Evolutionary conservation across 2,888 invertebrate species (phyloP), one percentile per base, ranked within the genome.

Genomic region (Metalampra italica): DNA sequence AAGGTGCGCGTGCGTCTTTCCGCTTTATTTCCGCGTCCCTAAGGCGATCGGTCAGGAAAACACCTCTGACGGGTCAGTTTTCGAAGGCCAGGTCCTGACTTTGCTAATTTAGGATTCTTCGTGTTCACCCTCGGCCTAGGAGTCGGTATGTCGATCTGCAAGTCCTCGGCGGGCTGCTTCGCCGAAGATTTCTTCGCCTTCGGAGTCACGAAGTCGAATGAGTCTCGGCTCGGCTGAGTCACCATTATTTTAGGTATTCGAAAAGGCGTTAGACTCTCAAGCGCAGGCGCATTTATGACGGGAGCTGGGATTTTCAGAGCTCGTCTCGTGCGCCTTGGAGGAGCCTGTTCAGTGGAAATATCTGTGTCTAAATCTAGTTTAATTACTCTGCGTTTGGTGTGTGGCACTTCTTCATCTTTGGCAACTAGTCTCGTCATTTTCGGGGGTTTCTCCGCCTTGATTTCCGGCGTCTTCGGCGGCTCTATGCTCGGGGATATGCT

Each of bases 281-380:
- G 29, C 0, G 67, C 61, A 0, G 78, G 73, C 47, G 73, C 80
- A 0, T 59, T 34, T 0, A 69, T 74, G 0, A 75, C 63, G 0
- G 79, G 82, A 0, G 70, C 73, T 0, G 88, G 88, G 12, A 86
- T 61, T 73, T 88, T 87, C 50, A 87, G 87, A 7, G 64, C 58
- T 0, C 49, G 44, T 32, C 54, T 62, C 0, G 66, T 66, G 32
- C 12, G 40, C 38, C 29, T 64, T 0, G 62, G 56, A 0, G 47
- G 11, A 1, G 71, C 66, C 1, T 55, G 57, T 0, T 77, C 75
- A 0, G 75, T 70, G 0, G 58, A 54, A 3, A 48, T 54, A 0
- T 52, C 60, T 0, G 78, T 78, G 36, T 86, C 82, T 0, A 86
- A 49, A 36, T 82, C 78, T 0, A 84, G 52, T 41, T 79, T 80